Evolutionary conservation across 2,113 vertebrate genomes (phyloP).

Genomic region (Pachyramphus minor): DNA sequence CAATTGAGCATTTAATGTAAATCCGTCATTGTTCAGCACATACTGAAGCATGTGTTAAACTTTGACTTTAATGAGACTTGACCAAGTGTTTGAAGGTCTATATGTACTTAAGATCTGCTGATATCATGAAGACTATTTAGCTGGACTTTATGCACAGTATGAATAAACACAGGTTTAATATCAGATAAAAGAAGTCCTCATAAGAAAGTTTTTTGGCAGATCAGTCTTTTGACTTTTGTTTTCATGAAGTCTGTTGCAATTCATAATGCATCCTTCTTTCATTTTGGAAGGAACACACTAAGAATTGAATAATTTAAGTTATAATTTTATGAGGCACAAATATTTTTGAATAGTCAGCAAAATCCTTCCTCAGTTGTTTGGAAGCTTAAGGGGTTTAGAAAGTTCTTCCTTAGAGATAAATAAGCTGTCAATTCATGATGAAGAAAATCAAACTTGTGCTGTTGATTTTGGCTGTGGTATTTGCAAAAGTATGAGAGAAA

Average conservation of each 20-base stretch:
- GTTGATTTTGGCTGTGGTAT: conserved; percentile 80
- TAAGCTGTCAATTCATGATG: conserved; percentile 88
- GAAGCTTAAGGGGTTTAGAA: conserved; percentile 79
- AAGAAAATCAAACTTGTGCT: conserved; percentile 83
- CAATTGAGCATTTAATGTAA: conserved; percentile 38
- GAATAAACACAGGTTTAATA: conserved; percentile 8
- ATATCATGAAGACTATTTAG: not conserved
- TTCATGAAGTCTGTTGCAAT: conserved; percentile 28
- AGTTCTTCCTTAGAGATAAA: conserved; percentile 80
- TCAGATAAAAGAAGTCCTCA: not conserved
- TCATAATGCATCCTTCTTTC: not conserved
- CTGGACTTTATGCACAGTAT: not conserved
- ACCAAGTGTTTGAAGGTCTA: not conserved
- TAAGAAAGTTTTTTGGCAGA: not conserved
- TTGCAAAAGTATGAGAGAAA: conserved; percentile 76
- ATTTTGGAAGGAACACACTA: not conserved
- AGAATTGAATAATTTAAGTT: conserved; percentile 51
- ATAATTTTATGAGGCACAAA: conserved; percentile 60
- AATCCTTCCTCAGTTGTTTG: conserved; percentile 76
- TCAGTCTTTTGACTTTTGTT: not conserved
- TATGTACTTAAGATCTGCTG: conserved; percentile 16
- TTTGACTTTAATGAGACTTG: conserved; percentile 31
- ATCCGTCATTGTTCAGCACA: conserved; percentile 7
- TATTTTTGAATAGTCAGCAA: conserved; percentile 85
- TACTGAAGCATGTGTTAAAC: not conserved